Evolutionary conservation across 2,113 vertebrate species (phyloP).

Genomic region (Lophius piscatorius): DNA sequence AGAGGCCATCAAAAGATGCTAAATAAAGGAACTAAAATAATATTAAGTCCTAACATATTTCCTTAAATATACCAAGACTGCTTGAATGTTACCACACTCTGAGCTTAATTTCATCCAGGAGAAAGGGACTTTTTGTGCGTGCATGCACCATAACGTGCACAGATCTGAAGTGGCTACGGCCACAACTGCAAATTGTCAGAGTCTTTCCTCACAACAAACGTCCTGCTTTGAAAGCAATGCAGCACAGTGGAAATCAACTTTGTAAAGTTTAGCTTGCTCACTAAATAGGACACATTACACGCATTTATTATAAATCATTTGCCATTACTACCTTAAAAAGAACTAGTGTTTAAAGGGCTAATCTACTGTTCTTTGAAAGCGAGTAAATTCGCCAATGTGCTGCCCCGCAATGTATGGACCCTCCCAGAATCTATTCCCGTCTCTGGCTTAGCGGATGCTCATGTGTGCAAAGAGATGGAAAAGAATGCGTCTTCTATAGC

Average conservation of each 20-base stretch:
- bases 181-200: conserved; percentile 20
- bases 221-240: conserved; percentile 4
- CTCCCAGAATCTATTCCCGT: conserved; percentile 26
- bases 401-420: conserved; percentile 41
- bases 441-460: conserved; percentile 43
- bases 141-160: conserved; percentile 25
- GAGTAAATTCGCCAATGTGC: conserved; percentile 49
- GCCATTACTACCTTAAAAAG: conserved; percentile 31
- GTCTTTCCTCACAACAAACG: conserved; percentile 1
- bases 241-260: conserved; percentile 32
- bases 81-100: conserved; percentile 7
- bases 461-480: conserved; percentile 49
- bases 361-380: conserved; percentile 31
- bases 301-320: conserved; percentile 38
- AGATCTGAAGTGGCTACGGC: conserved; percentile 24
- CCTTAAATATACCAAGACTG: conserved; percentile 13
- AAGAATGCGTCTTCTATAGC: conserved; percentile 52
- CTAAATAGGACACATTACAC: conserved; percentile 33
- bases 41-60: conserved; percentile 5
- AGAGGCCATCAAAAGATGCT: conserved; percentile 5
- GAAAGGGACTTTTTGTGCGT: conserved; percentile 1
- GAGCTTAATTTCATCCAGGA: conserved; percentile 9
- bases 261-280: conserved; percentile 35
- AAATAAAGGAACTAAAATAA: too few relatives aligned
- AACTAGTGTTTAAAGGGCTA: conserved; percentile 36